Evolutionary conservation across 2,113 vertebrate genomes (phyloP), one percentile per base, ranked within the genome.

Genomic region (Sinocyclocheilus anshuiensis): DNA sequence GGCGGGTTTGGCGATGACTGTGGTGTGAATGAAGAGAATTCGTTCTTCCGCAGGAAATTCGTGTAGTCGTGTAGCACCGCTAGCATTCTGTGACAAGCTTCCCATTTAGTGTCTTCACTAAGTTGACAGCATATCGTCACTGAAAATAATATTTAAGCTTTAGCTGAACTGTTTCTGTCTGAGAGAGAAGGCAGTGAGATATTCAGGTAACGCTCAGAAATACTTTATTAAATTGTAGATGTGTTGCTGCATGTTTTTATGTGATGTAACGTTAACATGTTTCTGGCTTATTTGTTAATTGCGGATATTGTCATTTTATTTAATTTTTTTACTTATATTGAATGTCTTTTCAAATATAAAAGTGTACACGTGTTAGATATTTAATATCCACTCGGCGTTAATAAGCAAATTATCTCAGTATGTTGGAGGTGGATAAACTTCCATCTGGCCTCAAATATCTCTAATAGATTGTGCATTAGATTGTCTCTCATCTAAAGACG

Each of bases 171-270:
- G 59, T 22, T 82, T 82, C 42, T 82, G 63, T 69, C 39, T 33
- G 26, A 33, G 63, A 82, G 80, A 71, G 80, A 82, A 29, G 20
- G 45, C 63, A 53, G 63, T 33, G 22, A 81, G 15, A 69, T 4
- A 53, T 53, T 36, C 80, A 69, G 80, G 80, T 82, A 82, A 82
- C 45, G 4, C 1, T 45, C 13, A 8, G 4, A 50, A n/a, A 36
- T 36, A n/a, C 33, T 24, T 61, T 5, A 42, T 61, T 42, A n/a
- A n/a, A n/a, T 61, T 65, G 7, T 65, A 6, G 5, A 45, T 81
- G 78, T 26, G 29, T 65, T 26, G 6, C 72, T 75, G 39, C 59
- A 45, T 81, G 78, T 26, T 81, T 33, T 10, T 13, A 48, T 75
- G 39, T 74, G 26, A 71, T 74, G 29, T 15, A n/a, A 39, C 15